Percentiles rank a stretch among this genome's conserved stretches.
Evolutionary conservation across 2,113 vertebrate genomes (phyloP).

Genomic region (Eurystomus gularis): DNA sequence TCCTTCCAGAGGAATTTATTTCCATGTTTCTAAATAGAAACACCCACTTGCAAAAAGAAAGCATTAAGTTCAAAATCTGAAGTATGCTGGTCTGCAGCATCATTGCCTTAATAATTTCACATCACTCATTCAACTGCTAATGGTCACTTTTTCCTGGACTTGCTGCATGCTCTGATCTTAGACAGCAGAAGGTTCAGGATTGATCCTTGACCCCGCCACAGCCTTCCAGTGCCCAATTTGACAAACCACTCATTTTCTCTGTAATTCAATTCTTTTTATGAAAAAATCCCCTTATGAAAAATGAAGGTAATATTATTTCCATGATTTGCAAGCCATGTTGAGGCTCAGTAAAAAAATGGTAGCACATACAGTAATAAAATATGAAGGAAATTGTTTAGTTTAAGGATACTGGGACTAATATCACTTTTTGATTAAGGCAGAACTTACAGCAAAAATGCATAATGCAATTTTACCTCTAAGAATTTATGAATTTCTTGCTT

Average conservation of each 20-base stretch:
- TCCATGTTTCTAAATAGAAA: background rate
- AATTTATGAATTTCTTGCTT: constrained; percentile 26
- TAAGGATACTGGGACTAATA: background rate
- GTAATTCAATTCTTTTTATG: background rate
- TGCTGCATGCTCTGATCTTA: background rate
- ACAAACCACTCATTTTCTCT: background rate
- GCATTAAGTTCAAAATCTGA: background rate
- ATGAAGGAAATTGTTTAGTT: constrained; percentile 13
- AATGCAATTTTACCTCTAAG: constrained; percentile 16
- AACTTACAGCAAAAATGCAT: constrained; percentile 12
- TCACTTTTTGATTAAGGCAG: constrained; percentile 12
- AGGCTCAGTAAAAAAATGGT: background rate
- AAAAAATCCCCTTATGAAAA: background rate
- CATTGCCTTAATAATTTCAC: background rate
- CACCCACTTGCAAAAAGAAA: background rate
- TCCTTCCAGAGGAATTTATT: background rate
- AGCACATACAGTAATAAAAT: constrained; percentile 11
- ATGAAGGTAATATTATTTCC: constrained; percentile 19
- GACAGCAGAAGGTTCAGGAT: background rate
- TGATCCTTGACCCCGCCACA: background rate
- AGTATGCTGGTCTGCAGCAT: background rate
- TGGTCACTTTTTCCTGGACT: background rate
- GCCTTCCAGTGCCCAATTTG: background rate
- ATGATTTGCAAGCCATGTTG: background rate
- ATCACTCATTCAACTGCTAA: background rate